These are phyloP conservation scores for Nyctibius grandis DNA, from an alignment of 2,797 vertebrate genomes.

Conservation along the genomic window DNA sequence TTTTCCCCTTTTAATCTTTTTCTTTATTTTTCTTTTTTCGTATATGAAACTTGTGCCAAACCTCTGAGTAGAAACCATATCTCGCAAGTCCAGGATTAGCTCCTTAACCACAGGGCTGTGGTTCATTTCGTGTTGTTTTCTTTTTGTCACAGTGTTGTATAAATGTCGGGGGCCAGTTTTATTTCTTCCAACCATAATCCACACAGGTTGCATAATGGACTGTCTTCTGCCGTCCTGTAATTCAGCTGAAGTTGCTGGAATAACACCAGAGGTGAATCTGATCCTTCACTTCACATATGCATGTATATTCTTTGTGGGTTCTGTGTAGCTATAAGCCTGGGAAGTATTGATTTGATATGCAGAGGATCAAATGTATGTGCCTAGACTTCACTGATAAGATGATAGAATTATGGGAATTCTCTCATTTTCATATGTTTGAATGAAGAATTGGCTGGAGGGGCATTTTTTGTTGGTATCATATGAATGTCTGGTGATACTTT, in stretches of 20 bases:
- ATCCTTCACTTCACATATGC: not conserved
- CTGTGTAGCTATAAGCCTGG: not conserved
- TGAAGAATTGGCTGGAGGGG: slow-evolving; percentile 23
- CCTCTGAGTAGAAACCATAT: not conserved
- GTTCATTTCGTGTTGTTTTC: slow-evolving; percentile 6
- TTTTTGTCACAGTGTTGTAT: not conserved
- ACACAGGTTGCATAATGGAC: not conserved
- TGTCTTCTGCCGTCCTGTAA: not conserved
- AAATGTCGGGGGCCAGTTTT: not conserved
- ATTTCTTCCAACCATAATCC: not conserved
- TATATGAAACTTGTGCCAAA: slow-evolving; percentile 5
- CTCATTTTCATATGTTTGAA: slow-evolving; percentile 12
- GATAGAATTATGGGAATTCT: not conserved
- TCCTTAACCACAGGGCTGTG: not conserved
- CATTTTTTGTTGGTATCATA: slow-evolving; percentile 1
- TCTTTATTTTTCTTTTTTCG: not conserved
- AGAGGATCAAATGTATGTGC: not conserved
- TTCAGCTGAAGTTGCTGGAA: not conserved
- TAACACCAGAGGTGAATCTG: not conserved
- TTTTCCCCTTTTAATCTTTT: accelerated
- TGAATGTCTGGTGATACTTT: slow-evolving; percentile 26
- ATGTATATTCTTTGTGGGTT: not conserved
- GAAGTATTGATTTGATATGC: not conserved
- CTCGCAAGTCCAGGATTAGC: not conserved
- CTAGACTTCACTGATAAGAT: not conserved